A percentile compares a stretch with the other conserved stretches of the same genome.
Conservation (phyloP, 1,140 invertebrate species). For the Chionoecetes opilio region DNA sequence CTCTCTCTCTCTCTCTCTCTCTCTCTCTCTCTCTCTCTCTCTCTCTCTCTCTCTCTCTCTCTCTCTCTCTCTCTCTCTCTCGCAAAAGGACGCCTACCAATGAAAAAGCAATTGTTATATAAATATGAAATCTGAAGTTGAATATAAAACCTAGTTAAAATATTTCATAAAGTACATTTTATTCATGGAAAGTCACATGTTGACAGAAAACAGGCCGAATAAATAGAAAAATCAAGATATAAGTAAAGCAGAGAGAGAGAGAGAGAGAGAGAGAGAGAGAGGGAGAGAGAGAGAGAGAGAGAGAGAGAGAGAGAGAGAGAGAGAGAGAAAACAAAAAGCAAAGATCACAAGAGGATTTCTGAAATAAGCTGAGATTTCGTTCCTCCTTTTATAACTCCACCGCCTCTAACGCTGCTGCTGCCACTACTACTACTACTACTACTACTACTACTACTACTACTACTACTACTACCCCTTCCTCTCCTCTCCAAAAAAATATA, state of each 20-base stretch:
- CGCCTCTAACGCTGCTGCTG: too few relatives aligned
- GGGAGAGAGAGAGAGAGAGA: not conserved
- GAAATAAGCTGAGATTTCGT: too few relatives aligned
- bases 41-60: too few relatives aligned
- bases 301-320: constrained; percentile 3
- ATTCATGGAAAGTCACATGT: too few relatives aligned
- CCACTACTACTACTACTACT: too few relatives aligned
- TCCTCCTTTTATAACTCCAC: too few relatives aligned
- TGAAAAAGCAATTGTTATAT: not conserved
- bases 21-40: too few relatives aligned
- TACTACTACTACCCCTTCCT: too few relatives aligned
- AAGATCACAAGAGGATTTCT: not conserved
- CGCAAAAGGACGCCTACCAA: too few relatives aligned
- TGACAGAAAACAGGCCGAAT: not conserved
- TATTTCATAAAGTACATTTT: too few relatives aligned
- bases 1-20: constrained; percentile 2
- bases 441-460: too few relatives aligned
- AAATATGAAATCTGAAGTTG: not conserved
- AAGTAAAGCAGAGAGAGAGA: not conserved
- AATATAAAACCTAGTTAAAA: not conserved
- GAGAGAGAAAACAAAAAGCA: not conserved
- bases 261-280: not conserved
- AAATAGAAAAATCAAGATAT: not conserved
- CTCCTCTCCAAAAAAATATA: not conserved
- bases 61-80: too few relatives aligned